Percentiles rank a stretch among this genome's conserved stretches.
Evolutionary conservation across 2,888 invertebrate genomes (phyloP).

Genomic region (Catocala nupta): DNA sequence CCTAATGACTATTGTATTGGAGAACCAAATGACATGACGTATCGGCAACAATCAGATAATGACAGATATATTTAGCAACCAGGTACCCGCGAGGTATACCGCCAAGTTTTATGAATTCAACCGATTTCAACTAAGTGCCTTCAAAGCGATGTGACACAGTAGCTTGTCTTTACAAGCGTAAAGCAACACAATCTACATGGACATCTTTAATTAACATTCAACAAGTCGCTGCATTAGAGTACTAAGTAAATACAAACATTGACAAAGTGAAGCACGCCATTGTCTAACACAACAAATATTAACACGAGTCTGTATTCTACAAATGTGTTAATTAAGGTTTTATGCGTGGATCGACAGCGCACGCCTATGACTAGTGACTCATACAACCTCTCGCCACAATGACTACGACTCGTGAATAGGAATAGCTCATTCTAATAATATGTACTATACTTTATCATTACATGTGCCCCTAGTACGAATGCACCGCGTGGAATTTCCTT

Average conservation of each 20-base stretch:
- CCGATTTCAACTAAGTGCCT: no score
- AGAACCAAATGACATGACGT: no score
- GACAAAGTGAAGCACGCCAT: slow-evolving; percentile 17
- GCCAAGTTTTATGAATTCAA: no score
- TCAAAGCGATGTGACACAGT: no score
- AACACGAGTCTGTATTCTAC: slow-evolving; percentile 41
- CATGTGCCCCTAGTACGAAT: slow-evolving; percentile 58
- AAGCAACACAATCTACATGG: not conserved
- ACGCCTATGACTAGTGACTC: slow-evolving; percentile 33
- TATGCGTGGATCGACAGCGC: slow-evolving; percentile 17
- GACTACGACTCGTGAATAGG: slow-evolving; percentile 53
- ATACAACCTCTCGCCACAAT: slow-evolving; percentile 36
- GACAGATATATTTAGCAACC: no score
- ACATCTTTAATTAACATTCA: slow-evolving; percentile 4
- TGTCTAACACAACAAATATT: slow-evolving; percentile 32
- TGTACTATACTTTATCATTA: slow-evolving; percentile 46
- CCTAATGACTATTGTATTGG: no score
- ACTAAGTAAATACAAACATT: slow-evolving; percentile 2
- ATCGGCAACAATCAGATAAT: no score
- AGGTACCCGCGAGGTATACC: no score
- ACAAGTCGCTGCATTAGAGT: not conserved
- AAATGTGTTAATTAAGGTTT: slow-evolving; percentile 45
- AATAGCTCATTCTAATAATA: slow-evolving; percentile 50
- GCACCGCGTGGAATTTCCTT: slow-evolving; percentile 79
- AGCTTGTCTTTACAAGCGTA: no score